Conservation (phyloP, 2,888 invertebrate genomes). For the Orthosia incerta region DNA sequence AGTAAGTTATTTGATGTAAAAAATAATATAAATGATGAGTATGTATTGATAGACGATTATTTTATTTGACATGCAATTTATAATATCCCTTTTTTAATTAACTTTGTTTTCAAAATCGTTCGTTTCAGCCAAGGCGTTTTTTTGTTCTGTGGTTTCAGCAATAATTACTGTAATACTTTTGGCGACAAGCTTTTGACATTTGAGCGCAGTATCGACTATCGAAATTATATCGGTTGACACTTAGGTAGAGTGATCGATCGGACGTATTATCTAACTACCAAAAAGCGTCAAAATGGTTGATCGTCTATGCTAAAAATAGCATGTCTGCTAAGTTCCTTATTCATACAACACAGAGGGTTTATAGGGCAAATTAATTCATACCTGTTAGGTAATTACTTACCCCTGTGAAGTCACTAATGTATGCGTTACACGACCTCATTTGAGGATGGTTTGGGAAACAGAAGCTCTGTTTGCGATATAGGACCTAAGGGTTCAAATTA, state of each 20-base stretch:
- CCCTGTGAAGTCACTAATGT: constrained; percentile 49
- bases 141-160: no score
- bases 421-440: constrained; percentile 53
- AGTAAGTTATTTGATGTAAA: no score
- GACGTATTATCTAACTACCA: background rate
- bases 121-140: no score
- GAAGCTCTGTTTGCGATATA: constrained; percentile 31
- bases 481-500: constrained; percentile 43
- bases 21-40: no score
- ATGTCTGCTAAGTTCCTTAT: background rate
- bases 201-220: background rate
- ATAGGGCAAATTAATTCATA: constrained; percentile 56
- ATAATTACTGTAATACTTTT: background rate
- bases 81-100: no score
- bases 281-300: constrained; percentile 9
- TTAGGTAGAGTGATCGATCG: background rate
- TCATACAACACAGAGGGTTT: constrained; percentile 23
- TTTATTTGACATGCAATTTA: no score
- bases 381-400: constrained; percentile 52
- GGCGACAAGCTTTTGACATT: background rate
- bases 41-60: no score
- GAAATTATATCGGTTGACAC: background rate
- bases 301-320: background rate
- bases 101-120: no score
- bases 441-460: constrained; percentile 26